These are phyloP conservation scores for Schizopygopsis malacanthus DNA, from an alignment of 2,797 vertebrate species.

Conservation along the genomic window DNA sequence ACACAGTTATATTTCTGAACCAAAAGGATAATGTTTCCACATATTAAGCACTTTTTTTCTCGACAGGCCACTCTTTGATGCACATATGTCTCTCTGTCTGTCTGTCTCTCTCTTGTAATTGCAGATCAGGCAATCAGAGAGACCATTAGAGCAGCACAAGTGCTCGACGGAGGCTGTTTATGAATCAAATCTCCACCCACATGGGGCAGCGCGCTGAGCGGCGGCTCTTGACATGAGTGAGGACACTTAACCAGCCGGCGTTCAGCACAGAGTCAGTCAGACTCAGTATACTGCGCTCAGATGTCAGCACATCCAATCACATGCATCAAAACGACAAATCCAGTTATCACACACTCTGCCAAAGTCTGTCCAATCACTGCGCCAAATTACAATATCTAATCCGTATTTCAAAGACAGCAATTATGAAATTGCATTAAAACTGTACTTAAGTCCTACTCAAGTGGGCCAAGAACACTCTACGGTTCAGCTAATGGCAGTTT, in stretches of 20 bases:
- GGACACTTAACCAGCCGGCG: neutral
- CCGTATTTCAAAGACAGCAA: neutral
- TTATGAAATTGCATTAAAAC: neutral
- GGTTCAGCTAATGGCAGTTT: too few species aligned
- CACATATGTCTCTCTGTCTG: constrained; percentile 13
- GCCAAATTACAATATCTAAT: neutral
- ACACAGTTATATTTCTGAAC: neutral
- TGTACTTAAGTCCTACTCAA: neutral
- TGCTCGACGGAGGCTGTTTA: neutral
- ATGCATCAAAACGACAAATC: neutral
- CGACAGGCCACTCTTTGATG: neutral
- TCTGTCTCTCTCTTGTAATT: constrained; percentile 15
- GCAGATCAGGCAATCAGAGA: constrained; percentile 34
- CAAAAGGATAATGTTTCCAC: neutral
- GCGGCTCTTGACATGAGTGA: constrained; percentile 11
- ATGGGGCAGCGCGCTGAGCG: neutral
- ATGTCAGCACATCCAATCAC: neutral
- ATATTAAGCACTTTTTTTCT: neutral
- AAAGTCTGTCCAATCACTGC: neutral
- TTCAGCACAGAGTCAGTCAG: neutral
- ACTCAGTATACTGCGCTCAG: neutral
- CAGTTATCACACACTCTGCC: neutral
- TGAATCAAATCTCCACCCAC: constrained; percentile 21
- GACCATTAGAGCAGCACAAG: constrained; percentile 13
- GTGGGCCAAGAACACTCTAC: neutral